phyloP scores from a whole-genome alignment of 2,888 invertebrate genomes.

The Drosophila histrio region DNA sequence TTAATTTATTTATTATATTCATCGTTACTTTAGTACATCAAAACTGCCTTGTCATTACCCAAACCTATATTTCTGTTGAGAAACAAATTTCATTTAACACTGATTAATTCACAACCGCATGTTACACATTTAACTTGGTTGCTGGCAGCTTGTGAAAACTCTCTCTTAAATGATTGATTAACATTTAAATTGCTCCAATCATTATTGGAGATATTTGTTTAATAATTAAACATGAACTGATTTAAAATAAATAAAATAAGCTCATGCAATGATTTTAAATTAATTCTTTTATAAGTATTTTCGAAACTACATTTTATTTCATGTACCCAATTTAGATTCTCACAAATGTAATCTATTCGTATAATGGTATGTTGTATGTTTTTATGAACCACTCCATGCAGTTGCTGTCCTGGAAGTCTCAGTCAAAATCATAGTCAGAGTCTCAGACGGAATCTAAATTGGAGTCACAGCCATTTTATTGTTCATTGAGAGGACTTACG shows the following conservation, averaged over 20 bases:
- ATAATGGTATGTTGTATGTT: conserved; percentile 41
- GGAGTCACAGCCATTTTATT: conserved; percentile 60
- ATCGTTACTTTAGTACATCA: background rate
- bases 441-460: background rate
- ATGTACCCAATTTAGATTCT: too few species aligned
- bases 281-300: too few species aligned
- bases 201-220: background rate
- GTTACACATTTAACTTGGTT: background rate
- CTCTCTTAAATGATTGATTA: background rate
- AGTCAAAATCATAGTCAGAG: too few species aligned
- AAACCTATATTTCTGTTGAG: background rate
- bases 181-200: background rate
- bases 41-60: background rate
- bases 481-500: conserved; percentile 71
- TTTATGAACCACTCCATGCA: conserved; percentile 33
- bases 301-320: too few species aligned
- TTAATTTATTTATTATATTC: background rate
- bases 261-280: too few species aligned
- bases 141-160: conserved; percentile 22
- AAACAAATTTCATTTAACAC: background rate
- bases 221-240: background rate
- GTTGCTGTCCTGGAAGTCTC: background rate
- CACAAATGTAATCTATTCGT: too few species aligned
- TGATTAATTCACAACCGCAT: background rate
- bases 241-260: background rate